Evolutionary conservation across 2,113 vertebrate species (phyloP).

Genomic region (Aepyceros melampus): DNA sequence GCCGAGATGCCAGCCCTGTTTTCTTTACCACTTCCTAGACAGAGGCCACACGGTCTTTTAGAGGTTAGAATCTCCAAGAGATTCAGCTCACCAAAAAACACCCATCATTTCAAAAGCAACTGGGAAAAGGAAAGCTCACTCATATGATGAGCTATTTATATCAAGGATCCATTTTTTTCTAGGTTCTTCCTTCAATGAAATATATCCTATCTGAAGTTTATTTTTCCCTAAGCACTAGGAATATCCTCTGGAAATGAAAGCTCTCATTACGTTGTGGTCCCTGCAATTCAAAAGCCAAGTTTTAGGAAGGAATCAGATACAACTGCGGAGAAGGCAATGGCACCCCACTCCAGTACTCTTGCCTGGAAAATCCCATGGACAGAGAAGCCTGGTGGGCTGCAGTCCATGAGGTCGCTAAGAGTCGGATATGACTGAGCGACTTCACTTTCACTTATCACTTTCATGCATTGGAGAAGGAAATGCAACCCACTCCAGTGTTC

Average conservation of each 20-base stretch:
- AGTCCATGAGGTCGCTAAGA: too few relatives aligned
- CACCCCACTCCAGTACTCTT: too few relatives aligned
- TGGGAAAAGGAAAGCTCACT: slow-evolving; percentile 16
- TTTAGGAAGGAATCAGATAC: slow-evolving; percentile 7
- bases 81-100: not conserved
- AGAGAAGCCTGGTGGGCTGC: too few relatives aligned
- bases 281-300: not conserved
- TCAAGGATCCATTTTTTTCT: slow-evolving; percentile 10
- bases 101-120: slow-evolving; percentile 38
- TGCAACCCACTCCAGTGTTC: too few relatives aligned
- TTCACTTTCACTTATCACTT: too few relatives aligned
- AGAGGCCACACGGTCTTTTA: not conserved
- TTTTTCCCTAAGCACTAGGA: not conserved
- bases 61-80: not conserved
- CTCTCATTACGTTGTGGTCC: slow-evolving; percentile 48
- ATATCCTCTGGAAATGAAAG: slow-evolving; percentile 33
- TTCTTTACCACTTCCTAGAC: not conserved
- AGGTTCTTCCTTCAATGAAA: not conserved
- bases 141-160: slow-evolving; percentile 41
- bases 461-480: too few relatives aligned
- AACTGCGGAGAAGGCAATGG: not conserved
- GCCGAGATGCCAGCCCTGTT: not conserved
- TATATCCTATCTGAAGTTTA: slow-evolving; percentile 33
- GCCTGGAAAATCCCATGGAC: too few relatives aligned
- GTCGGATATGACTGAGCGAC: too few relatives aligned